These are phyloP conservation scores for Crotophaga sulcirostris DNA, from an alignment of 2,113 vertebrate genomes.

Conservation along the genomic window DNA sequence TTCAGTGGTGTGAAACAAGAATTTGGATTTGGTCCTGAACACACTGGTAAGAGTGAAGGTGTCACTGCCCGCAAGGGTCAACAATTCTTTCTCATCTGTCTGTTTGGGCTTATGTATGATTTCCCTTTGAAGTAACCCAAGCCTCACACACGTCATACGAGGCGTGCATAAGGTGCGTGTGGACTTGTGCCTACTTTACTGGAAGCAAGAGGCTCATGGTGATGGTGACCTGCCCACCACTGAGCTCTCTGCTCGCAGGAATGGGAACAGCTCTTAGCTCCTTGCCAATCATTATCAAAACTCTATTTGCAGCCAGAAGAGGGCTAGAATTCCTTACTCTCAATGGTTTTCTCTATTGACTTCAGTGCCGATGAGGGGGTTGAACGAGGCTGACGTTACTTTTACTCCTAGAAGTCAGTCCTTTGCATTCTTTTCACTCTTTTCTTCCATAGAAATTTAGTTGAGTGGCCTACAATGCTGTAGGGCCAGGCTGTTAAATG, in stretches of 20 bases:
- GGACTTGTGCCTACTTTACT: not conserved
- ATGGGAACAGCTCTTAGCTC: not conserved
- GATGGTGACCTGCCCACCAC: not conserved
- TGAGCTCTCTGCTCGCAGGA: not conserved
- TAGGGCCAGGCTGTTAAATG: not conserved
- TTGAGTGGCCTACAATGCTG: not conserved
- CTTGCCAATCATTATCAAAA: not conserved
- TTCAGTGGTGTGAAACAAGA: not conserved
- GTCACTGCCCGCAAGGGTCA: not conserved
- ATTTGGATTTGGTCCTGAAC: not conserved
- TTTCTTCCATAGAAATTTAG: not conserved
- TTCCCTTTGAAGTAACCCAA: not conserved
- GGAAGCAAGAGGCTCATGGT: not conserved
- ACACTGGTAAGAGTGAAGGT: not conserved
- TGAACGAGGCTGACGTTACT: not conserved
- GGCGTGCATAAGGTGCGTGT: not conserved
- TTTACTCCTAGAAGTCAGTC: not conserved
- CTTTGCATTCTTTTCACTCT: not conserved
- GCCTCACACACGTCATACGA: rapidly evolving
- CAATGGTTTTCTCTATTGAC: not conserved
- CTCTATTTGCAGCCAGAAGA: not conserved
- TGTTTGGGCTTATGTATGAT: not conserved
- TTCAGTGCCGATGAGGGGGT: not conserved
- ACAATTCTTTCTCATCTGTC: not conserved
- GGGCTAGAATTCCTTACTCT: not conserved